These are phyloP conservation scores for Adelges cooleyi DNA, from an alignment of 1,140 invertebrate genomes.

Conservation along the genomic window DNA sequence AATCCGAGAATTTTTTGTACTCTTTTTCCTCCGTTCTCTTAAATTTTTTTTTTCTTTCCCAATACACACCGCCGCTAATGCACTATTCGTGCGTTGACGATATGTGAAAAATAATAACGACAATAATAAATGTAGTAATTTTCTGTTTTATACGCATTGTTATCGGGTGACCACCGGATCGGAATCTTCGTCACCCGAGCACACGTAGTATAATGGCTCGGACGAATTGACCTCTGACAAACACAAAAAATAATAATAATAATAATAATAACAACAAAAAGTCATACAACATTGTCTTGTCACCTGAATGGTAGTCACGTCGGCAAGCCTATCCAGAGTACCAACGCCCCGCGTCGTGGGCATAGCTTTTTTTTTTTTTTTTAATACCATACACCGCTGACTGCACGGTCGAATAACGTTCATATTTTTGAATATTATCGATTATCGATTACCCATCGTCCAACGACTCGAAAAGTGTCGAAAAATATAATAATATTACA, in stretches of 20 bases:
- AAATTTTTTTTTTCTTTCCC: neutral
- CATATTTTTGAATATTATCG: too few relatives aligned
- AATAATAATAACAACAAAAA: neutral
- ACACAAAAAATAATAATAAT: constrained; percentile 6
- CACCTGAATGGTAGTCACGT: constrained; percentile 8
- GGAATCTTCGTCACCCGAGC: constrained; percentile 20
- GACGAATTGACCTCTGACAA: constrained; percentile 12
- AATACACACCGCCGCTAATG: neutral
- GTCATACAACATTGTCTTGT: constrained; percentile 10
- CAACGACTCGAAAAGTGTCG: too few relatives aligned
- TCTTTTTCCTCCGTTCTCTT: neutral
- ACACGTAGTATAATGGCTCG: constrained; percentile 4
- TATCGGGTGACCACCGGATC: constrained; percentile 17
- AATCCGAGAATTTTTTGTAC: neutral
- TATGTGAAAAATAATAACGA: neutral
- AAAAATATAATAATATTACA: too few relatives aligned
- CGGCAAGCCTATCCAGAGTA: too few relatives aligned
- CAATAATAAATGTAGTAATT: constrained; percentile 5
- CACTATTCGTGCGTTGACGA: constrained; percentile 8
- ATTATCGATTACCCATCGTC: too few relatives aligned
- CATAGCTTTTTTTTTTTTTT: neutral
- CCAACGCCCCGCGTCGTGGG: too few relatives aligned
- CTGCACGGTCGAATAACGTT: too few relatives aligned
- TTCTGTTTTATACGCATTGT: constrained; percentile 11
- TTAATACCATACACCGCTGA: neutral